phyloP scores from a whole-genome alignment of 2,113 vertebrate genomes.

The Xenopus tropicalis region DNA sequence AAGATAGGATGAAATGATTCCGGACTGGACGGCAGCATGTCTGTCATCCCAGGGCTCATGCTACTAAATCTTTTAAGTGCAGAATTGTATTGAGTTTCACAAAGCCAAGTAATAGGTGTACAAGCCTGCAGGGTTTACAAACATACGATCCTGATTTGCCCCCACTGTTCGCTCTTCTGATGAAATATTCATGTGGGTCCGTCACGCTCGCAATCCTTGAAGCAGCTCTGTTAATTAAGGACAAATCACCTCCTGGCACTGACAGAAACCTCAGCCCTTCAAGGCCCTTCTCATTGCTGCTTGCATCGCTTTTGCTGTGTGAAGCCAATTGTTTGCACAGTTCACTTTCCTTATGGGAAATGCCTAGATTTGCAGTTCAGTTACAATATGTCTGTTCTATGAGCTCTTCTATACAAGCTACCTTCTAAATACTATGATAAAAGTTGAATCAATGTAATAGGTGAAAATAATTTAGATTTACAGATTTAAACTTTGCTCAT shows the following conservation, averaged over 20 bases:
- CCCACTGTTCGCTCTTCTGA: constrained; percentile 13
- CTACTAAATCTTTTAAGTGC: neutral
- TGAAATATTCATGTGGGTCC: constrained; percentile 46
- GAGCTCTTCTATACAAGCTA: neutral
- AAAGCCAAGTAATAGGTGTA: constrained; percentile 29
- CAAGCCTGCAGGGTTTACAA: constrained; percentile 26
- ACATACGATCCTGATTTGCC: constrained; percentile 8
- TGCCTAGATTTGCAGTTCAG: too few species aligned
- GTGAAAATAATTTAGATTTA: too few species aligned
- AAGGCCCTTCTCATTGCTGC: constrained; percentile 28
- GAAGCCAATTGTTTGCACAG: neutral
- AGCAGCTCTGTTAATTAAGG: constrained; percentile 46
- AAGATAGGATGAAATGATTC: neutral
- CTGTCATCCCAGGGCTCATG: neutral
- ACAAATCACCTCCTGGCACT: constrained; percentile 36
- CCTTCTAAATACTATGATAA: neutral
- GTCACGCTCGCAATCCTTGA: constrained; percentile 36
- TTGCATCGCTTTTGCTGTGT: neutral
- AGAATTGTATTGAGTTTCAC: neutral
- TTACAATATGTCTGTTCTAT: neutral
- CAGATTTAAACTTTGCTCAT: too few species aligned
- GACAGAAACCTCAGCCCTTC: constrained; percentile 39
- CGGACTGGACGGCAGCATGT: neutral
- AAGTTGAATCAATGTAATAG: neutral
- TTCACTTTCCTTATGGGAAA: too few species aligned